Evolutionary conservation across 1,140 invertebrate species (phyloP), one percentile per base, ranked within the genome.

Genomic region (Musca domestica): DNA sequence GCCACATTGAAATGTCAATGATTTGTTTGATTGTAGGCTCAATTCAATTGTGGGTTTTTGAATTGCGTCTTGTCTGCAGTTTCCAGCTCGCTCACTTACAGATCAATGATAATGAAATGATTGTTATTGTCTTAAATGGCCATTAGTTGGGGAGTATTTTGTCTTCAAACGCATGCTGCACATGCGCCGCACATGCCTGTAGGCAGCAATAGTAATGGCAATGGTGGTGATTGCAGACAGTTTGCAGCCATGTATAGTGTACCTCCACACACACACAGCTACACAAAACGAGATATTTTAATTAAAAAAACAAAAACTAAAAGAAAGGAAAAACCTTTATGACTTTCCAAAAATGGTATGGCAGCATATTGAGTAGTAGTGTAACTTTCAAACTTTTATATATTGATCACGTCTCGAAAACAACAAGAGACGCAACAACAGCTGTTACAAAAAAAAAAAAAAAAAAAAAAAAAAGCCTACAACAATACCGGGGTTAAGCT

Each of bases 251-350:
- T 54, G 51, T 9, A 19, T 23, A 23, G 14, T 56, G 5, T n/a
- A 27, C n/a, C 12, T n/a, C 34, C 15, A 58, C 1, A 1, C 27
- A 61, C 15, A 58, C 1, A 1, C 17, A 51, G 5, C 0, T 0
- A 51, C 9, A 51, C 17, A 51, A 51, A 51, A 51, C 19, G n/a
- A 61, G 27, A 34, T 61, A 61, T 61, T 61, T 61, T 61, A 61
- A 61, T 61, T 61, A 61, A 34, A 61, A 61, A 61, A 30, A 30
- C 27, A 30, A 30, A 4, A 30, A 30, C 27, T 14, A 61, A 61
- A 61, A 19, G 56, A 61, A 61, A 61, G 56, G 56, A 61, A 61
- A 61, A 61, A 61, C 56, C 56, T 61, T 61, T 61, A 61, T 61
- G 56, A 61, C 56, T 61, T 61, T 61, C 56, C 56, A 61, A 61